Percentiles rank a stretch among this genome's conserved stretches.
phyloP scores from a whole-genome alignment of 2,113 vertebrate genomes.

The Lagopus muta region DNA sequence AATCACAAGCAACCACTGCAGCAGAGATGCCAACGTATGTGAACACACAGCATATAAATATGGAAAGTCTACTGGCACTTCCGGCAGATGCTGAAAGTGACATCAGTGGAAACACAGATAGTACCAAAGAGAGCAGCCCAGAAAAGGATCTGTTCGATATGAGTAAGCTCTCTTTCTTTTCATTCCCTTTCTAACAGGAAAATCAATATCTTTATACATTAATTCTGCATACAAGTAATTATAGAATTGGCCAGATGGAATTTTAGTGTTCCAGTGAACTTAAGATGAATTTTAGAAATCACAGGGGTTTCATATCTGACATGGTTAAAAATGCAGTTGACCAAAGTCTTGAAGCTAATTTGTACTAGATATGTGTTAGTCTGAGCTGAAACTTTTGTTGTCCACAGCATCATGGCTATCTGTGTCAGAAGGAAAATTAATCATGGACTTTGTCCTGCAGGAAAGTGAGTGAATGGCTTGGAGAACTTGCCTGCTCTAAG shows the following conservation, averaged over 20 bases:
- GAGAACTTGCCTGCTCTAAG: background rate
- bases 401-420: background rate
- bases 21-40: constrained; percentile 87
- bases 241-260: background rate
- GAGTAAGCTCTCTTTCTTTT: constrained; percentile 85
- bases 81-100: constrained; percentile 79
- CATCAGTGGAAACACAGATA: constrained; percentile 65
- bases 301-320: background rate
- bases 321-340: background rate
- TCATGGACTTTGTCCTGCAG: background rate
- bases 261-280: background rate
- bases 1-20: constrained; percentile 62
- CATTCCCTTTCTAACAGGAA: background rate
- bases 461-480: background rate
- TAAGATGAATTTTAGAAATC: background rate
- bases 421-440: background rate
- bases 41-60: constrained; percentile 89
- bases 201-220: background rate
- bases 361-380: background rate
- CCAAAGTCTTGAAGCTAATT: background rate
- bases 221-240: background rate
- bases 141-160: constrained; percentile 96
- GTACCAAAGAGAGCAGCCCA: constrained; percentile 84
- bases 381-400: background rate
- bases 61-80: constrained; percentile 79